A percentile compares a stretch with the other conserved stretches of the same genome.
Evolutionary conservation across 2,113 vertebrate species (phyloP).

Genomic region (Platycercus adscitus): DNA sequence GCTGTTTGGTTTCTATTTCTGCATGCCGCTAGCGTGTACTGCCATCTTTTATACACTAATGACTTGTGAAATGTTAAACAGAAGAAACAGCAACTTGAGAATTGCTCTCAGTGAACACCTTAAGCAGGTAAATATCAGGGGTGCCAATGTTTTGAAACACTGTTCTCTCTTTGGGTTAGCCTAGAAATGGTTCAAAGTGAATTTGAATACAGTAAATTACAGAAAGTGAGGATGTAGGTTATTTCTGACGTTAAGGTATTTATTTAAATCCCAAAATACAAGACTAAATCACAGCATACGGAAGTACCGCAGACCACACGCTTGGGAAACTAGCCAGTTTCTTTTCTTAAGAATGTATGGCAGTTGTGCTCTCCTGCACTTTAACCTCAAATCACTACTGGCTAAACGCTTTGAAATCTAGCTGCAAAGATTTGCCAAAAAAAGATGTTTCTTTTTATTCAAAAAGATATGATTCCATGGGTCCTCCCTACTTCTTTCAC

Average conservation of each 20-base stretch:
- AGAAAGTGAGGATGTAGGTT: neutral
- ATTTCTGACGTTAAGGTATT: neutral
- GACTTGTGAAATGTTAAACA: constrained; percentile 96
- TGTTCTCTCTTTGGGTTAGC: neutral
- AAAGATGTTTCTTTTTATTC: neutral
- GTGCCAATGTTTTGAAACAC: neutral
- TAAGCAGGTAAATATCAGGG: constrained; percentile 86
- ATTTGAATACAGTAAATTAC: neutral
- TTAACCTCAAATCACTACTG: neutral
- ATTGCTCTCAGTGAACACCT: constrained; percentile 97
- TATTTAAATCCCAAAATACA: neutral
- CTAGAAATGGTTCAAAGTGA: neutral
- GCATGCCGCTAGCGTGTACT: constrained; percentile 89
- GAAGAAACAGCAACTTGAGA: constrained; percentile 91
- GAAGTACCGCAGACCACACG: neutral
- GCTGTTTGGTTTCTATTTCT: constrained; percentile 98
- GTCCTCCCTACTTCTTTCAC: neutral
- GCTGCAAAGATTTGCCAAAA: neutral
- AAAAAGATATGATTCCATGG: neutral
- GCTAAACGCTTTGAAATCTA: constrained; percentile 8
- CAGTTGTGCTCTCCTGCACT: neutral
- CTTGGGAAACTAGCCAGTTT: neutral
- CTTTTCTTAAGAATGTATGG: neutral
- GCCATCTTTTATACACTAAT: constrained; percentile 95
- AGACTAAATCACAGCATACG: neutral